Evolutionary conservation across 2,888 invertebrate genomes (phyloP).

Genomic region (Chirona hameri): DNA sequence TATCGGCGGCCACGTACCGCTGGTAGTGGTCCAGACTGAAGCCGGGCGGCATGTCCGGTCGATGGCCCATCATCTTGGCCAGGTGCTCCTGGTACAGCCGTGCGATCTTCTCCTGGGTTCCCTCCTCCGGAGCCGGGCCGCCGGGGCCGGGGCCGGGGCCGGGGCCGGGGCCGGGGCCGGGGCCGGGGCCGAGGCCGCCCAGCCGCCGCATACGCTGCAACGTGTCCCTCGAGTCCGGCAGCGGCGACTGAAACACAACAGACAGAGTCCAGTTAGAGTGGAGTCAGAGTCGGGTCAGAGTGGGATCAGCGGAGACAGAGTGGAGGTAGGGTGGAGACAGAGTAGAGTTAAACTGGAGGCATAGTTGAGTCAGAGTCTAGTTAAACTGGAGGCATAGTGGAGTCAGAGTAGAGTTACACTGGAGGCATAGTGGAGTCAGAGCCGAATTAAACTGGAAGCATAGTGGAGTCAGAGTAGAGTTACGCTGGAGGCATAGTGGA

Average conservation of each 20-base stretch:
- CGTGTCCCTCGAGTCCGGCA: background rate
- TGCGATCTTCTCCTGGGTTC: slow-evolving; percentile 88
- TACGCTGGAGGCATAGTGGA: too few species aligned
- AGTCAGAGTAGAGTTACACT: too few species aligned
- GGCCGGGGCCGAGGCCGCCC: background rate
- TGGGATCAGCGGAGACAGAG: background rate
- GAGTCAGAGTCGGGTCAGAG: background rate
- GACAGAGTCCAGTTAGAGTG: background rate
- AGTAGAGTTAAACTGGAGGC: too few species aligned
- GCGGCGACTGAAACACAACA: slow-evolving; percentile 23
- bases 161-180: too few species aligned
- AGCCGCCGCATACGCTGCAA: background rate
- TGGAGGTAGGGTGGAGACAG: too few species aligned
- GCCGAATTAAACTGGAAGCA: too few species aligned
- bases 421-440: too few species aligned
- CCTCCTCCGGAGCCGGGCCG: slow-evolving; percentile 31
- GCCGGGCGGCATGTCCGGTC: background rate
- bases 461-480: too few species aligned
- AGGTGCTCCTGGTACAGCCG: slow-evolving; percentile 93
- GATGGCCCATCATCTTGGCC: slow-evolving; percentile 71
- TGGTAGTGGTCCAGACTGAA: background rate
- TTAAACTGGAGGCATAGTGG: too few species aligned
- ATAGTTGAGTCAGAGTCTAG: too few species aligned
- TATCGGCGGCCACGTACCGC: background rate
- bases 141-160: too few species aligned